Evolutionary conservation across 2,113 vertebrate species (phyloP).

Genomic region (Siniperca knerii): DNA sequence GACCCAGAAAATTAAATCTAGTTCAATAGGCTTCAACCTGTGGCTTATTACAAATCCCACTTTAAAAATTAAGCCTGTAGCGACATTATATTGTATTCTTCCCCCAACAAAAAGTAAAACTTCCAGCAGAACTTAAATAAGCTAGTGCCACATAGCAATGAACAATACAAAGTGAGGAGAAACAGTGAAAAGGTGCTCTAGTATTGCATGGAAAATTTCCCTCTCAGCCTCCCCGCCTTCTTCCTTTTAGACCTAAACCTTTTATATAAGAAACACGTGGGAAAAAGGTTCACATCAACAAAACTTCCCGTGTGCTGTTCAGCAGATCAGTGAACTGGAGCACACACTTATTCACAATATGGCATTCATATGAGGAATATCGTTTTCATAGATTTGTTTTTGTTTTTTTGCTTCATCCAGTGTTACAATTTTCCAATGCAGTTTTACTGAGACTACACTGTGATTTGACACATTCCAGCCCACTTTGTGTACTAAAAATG

Average conservation of each 20-base stretch:
- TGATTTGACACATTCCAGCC: slow-evolving; percentile 26
- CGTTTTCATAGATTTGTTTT: not conserved
- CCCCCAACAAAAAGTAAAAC: slow-evolving; percentile 6
- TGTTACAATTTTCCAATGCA: slow-evolving; percentile 14
- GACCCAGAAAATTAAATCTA: slow-evolving; percentile 29
- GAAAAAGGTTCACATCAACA: not conserved
- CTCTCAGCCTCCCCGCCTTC: not conserved
- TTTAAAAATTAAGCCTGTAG: not conserved
- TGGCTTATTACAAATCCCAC: not conserved
- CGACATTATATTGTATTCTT: not conserved
- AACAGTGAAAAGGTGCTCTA: slow-evolving; percentile 46
- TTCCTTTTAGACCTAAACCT: not conserved
- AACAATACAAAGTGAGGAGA: slow-evolving; percentile 30
- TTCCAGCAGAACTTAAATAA: slow-evolving; percentile 12
- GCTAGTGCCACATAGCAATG: not conserved
- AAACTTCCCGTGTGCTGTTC: not conserved
- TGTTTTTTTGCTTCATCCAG: slow-evolving; percentile 21
- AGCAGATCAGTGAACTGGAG: not conserved
- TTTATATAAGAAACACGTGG: not conserved
- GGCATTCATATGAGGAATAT: slow-evolving; percentile 5
- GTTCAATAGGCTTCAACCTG: slow-evolving; percentile 4
- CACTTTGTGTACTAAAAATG: not conserved
- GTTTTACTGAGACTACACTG: not conserved
- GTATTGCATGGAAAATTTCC: slow-evolving; percentile 50
- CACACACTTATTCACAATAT: slow-evolving; percentile 4